Base-by-base conservation (phyloP, 2,888 invertebrate genomes). In the Zelleria hepariella region DNA sequence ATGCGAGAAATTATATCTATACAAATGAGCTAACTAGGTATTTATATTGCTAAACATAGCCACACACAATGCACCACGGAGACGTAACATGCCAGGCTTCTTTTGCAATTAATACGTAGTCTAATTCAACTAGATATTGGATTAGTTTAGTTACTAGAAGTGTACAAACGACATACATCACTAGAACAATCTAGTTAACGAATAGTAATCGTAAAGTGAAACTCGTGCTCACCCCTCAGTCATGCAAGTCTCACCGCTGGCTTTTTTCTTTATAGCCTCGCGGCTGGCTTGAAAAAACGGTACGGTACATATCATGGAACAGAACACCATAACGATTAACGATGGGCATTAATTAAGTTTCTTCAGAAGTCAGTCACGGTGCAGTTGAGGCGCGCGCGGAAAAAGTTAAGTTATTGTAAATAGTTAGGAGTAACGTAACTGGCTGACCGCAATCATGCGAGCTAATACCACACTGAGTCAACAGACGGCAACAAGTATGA, bases 331-430 rank as follows among this genome's bases (percentile, higher is more conserved):
- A 42, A 42, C 32, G 32, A 42, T 42, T 42, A 42, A 42, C 32
- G 2, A 42, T 42, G 32, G 32, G 32, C 32, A 42, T 51, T 20
- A 51, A 51, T 51, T 21, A 20, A 51, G 49, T 49, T 20, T 49
- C 49, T 49, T 18, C 49, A 49, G 15, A 15, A 42, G 32, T 54
- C 21, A 20, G 55, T 55, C 55, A 55, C 32, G 55, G 27, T 32
- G 32, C 21, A 55, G 32, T 55, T 55, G 32, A 15, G 20, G 18
- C 55, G 55, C 18, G 18, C 54, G 18, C 23, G 32, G 20, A 55
- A 55, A 55, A 55, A 55, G 32, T 26, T 51, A 26, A 51, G 51
- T 54, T 54, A 54, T 54, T 54, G 25, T 54, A 54, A 51, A 23
- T 51, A 51, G 51, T 42, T 42, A 42, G 15, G 32, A 15, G 49